Conservation (phyloP, 2,888 invertebrate species). For the Ornithoptera alexandrae region DNA sequence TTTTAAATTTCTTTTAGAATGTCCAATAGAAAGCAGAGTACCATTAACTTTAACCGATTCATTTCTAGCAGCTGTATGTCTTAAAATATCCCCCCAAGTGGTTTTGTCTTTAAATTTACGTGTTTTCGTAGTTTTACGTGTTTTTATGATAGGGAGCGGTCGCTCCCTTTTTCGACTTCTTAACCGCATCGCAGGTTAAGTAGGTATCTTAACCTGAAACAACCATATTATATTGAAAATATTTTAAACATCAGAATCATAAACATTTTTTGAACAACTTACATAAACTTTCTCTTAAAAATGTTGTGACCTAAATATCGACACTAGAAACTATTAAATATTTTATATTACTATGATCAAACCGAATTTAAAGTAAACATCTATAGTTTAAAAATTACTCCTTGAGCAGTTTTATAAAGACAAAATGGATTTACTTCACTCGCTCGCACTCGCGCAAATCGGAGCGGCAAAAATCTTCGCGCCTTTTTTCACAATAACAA, state of each 20-base stretch:
- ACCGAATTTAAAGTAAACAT: neutral
- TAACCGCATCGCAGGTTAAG: constrained; percentile 81
- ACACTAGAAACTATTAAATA: constrained; percentile 32
- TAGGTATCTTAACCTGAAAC: constrained; percentile 55
- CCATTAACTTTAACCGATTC: constrained; percentile 37
- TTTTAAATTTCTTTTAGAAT: constrained; percentile 60
- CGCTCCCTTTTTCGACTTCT: constrained; percentile 84
- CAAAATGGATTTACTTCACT: constrained; percentile 47
- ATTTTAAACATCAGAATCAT: neutral
- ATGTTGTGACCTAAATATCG: constrained; percentile 31
- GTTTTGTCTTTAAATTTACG: constrained; percentile 48
- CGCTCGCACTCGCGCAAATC: constrained; percentile 36
- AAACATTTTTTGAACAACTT: constrained; percentile 43
- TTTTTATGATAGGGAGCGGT: constrained; percentile 70
- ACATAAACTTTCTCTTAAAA: constrained; percentile 67
- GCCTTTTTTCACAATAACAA: constrained; percentile 64
- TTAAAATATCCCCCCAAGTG: constrained; percentile 64
- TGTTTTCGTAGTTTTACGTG: constrained; percentile 51
- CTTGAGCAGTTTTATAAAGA: constrained; percentile 37
- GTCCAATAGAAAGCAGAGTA: constrained; percentile 56
- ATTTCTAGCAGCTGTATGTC: constrained; percentile 60
- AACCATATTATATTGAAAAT: neutral
- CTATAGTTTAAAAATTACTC: neutral
- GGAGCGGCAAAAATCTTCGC: constrained; percentile 60
- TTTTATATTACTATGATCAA: constrained; percentile 8